Conservation (phyloP, 2,113 vertebrate species). For the Psilopsiagon aymara region DNA sequence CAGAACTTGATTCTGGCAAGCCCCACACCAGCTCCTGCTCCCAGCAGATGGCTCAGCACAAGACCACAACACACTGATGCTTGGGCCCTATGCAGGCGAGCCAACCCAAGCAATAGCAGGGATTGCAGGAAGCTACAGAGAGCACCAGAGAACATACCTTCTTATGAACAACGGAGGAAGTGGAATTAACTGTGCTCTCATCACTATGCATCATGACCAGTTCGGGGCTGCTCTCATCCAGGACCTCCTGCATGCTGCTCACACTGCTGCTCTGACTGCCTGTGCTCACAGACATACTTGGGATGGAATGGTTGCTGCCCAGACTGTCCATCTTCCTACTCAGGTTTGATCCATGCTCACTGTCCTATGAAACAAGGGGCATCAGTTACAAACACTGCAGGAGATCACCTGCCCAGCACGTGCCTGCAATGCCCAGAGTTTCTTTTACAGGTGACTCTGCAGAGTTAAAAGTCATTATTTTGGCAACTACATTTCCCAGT, state of each 20-base stretch:
- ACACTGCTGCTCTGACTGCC: constrained; percentile 97
- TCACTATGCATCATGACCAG: constrained; percentile 86
- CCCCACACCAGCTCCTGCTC: neutral
- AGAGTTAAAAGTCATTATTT: neutral
- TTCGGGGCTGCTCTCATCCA: constrained; percentile 92
- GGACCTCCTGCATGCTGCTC: constrained; percentile 96
- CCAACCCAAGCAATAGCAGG: neutral
- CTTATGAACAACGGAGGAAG: constrained; percentile 82
- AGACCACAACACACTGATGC: neutral
- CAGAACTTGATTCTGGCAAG: neutral
- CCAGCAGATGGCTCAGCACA: neutral
- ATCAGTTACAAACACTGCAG: constrained; percentile 33
- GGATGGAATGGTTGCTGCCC: constrained; percentile 96
- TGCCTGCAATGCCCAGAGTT: constrained; percentile 1
- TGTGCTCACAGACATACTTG: constrained; percentile 94
- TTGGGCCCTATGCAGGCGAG: neutral
- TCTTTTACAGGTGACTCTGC: constrained; percentile 42
- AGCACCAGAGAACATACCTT: constrained; percentile 81
- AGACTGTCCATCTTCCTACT: constrained; percentile 95
- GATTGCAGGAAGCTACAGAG: neutral
- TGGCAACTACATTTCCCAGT: neutral
- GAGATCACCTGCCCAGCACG: neutral
- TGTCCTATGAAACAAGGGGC: constrained; percentile 85
- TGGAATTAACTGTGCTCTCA: constrained; percentile 84
- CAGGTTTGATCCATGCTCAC: constrained; percentile 85